These are phyloP conservation scores for Oreocharis arfaki DNA, from an alignment of 2,113 vertebrate species.

Conservation along the genomic window DNA sequence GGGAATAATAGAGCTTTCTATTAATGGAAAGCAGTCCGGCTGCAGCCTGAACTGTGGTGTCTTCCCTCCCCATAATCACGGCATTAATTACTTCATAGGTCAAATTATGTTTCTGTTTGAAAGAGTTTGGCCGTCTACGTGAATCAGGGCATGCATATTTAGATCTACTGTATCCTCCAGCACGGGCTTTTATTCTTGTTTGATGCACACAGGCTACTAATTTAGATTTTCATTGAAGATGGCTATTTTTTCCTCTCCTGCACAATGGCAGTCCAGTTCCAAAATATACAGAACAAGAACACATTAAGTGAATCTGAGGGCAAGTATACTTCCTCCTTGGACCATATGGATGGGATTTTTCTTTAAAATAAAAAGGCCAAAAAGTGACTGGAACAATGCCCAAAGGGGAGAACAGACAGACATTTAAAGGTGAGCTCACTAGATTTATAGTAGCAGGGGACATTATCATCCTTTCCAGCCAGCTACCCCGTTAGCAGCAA, in stretches of 20 bases:
- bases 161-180: background rate
- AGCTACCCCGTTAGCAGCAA: background rate
- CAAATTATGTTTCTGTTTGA: conserved; percentile 15
- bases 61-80: conserved; percentile 25
- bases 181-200: background rate
- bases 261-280: background rate
- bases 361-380: conserved; percentile 57
- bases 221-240: conserved; percentile 17
- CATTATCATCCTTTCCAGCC: conserved; percentile 13
- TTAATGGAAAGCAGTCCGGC: conserved; percentile 23
- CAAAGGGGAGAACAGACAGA: conserved; percentile 50
- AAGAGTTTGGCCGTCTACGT: background rate
- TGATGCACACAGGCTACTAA: background rate
- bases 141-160: background rate
- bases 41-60: conserved; percentile 33
- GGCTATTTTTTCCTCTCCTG: background rate
- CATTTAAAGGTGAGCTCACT: conserved; percentile 47
- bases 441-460: conserved; percentile 38
- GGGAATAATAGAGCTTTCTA: conserved; percentile 31
- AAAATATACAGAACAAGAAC: background rate
- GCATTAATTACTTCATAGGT: conserved; percentile 50
- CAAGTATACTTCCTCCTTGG: background rate
- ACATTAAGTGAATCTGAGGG: conserved; percentile 9
- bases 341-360: conserved; percentile 1
- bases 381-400: conserved; percentile 48